Percentiles rank a stretch among this genome's conserved stretches.
Conservation (phyloP, 2,888 invertebrate genomes). For the Lycaena phlaeas region DNA sequence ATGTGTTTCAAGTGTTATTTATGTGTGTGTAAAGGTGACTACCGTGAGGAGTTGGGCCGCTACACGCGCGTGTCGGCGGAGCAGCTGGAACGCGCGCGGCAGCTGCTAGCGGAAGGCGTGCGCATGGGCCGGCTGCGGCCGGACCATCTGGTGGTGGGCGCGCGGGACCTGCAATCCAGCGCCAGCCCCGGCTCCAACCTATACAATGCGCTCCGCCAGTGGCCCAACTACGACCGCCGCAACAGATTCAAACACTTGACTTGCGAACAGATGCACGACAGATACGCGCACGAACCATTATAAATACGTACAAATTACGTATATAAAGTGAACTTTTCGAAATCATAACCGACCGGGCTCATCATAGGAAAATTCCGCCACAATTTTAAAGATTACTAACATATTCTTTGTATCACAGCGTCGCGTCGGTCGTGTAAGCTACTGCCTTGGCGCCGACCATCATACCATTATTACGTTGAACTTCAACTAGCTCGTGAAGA, state of each 20-base stretch:
- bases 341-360: too few relatives aligned
- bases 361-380: too few relatives aligned
- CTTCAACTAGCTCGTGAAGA: too few relatives aligned
- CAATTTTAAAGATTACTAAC: too few relatives aligned
- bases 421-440: too few relatives aligned
- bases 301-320: too few relatives aligned
- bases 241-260: constrained; percentile 27
- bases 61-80: constrained; percentile 33
- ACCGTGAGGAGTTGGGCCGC: constrained; percentile 34
- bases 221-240: constrained; percentile 35
- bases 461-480: too few relatives aligned
- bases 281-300: constrained; percentile 14
- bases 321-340: too few relatives aligned
- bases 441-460: too few relatives aligned
- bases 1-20: too few relatives aligned
- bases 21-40: too few relatives aligned
- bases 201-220: constrained; percentile 33
- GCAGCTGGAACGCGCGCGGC: constrained; percentile 33
- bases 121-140: constrained; percentile 32
- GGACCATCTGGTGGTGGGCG: constrained; percentile 39
- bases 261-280: constrained; percentile 34
- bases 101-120: constrained; percentile 40
- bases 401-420: too few relatives aligned
- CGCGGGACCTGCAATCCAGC: constrained; percentile 33
- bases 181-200: constrained; percentile 47